These are phyloP conservation scores for Burhinus oedicnemus DNA, from an alignment of 2,113 vertebrate species.

Conservation along the genomic window DNA sequence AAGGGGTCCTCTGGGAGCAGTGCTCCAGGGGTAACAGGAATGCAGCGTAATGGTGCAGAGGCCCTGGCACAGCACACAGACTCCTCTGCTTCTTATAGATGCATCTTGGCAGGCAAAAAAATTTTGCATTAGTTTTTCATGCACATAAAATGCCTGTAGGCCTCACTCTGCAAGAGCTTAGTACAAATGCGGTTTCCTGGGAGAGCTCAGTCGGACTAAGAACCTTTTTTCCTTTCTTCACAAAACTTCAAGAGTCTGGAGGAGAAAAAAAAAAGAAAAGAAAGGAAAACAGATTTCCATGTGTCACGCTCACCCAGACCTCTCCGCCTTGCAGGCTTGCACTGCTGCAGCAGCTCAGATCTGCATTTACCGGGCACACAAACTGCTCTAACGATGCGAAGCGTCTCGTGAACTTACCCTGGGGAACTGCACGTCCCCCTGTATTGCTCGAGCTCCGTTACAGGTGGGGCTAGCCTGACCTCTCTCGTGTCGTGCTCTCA, in stretches of 20 bases:
- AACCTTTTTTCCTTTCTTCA: not conserved
- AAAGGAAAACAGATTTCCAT: rapidly evolving
- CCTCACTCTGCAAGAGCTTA: not conserved
- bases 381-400: not conserved
- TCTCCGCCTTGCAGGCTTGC: not conserved
- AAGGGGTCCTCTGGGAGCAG: not conserved
- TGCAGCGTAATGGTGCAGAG: not conserved
- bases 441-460: rapidly evolving
- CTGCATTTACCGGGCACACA: not conserved
- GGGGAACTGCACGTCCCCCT: rapidly evolving
- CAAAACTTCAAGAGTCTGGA: not conserved
- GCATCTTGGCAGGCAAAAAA: not conserved
- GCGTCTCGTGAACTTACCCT: not conserved
- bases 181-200: not conserved
- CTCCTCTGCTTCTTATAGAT: not conserved
- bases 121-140: not conserved
- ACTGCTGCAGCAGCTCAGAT: rapidly evolving
- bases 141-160: not conserved
- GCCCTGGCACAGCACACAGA: not conserved
- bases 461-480: not conserved
- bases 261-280: rapidly evolving
- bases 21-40: not conserved
- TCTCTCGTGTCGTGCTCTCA: not conserved
- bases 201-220: not conserved
- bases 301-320: not conserved